Percentiles rank a stretch among this genome's conserved stretches.
These are phyloP conservation scores for Bagarius yarrelli DNA, from an alignment of 2,113 vertebrate genomes.

Conservation along the genomic window DNA sequence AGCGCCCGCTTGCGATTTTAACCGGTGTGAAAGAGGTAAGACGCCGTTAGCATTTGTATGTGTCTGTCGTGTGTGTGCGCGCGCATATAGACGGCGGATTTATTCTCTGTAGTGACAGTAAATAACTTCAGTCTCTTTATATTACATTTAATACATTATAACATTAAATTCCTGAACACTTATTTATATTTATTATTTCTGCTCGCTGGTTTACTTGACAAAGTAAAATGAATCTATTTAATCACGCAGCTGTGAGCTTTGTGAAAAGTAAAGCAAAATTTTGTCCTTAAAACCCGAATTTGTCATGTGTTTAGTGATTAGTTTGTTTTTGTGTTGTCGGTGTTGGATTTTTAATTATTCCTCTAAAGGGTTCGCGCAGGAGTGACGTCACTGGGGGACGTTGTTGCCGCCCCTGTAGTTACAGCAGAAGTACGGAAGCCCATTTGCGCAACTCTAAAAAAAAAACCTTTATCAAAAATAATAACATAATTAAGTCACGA, in stretches of 20 bases:
- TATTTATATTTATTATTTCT: background rate
- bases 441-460: too few species aligned
- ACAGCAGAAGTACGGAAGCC: too few species aligned
- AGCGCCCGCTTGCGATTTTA: conserved; percentile 20
- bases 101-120: background rate
- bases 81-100: background rate
- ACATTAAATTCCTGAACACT: background rate
- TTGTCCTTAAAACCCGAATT: background rate
- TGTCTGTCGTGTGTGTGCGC: background rate
- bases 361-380: background rate
- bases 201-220: background rate
- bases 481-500: too few species aligned
- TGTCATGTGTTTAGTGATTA: background rate
- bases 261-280: background rate
- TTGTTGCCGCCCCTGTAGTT: background rate
- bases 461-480: too few species aligned
- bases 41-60: background rate
- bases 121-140: background rate
- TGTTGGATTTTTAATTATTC: background rate
- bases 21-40: conserved; percentile 46
- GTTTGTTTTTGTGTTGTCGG: background rate
- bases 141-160: background rate
- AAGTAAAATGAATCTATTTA: background rate
- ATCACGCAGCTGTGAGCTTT: too few species aligned
- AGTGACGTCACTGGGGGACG: conserved; percentile 7